Conservation (phyloP, 2,888 invertebrate genomes). For the Agonopterix subpropinquella region DNA sequence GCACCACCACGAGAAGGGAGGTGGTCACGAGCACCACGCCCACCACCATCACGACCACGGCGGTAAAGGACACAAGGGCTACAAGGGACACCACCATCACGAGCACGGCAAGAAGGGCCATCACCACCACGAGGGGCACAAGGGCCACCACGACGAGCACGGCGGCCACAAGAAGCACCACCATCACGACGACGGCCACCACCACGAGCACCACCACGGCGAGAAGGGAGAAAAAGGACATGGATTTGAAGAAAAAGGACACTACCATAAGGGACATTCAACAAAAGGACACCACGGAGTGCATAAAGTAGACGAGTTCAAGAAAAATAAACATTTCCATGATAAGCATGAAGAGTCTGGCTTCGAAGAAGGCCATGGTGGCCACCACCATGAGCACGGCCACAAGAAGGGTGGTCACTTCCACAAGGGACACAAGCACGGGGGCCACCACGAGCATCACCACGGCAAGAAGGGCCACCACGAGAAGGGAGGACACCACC, state of each 20-base stretch:
- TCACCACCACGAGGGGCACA: conserved; percentile 80
- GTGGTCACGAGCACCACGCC: conserved; percentile 78
- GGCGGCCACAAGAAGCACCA: conserved; percentile 79
- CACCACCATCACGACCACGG: conserved; percentile 79
- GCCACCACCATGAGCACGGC: conserved; percentile 83
- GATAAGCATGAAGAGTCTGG: conserved; percentile 88
- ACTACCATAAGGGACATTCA: conserved; percentile 88
- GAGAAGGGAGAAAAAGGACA: conserved; percentile 79
- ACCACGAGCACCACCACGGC: conserved; percentile 77
- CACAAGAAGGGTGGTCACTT: conserved; percentile 88
- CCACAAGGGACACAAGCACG: conserved; percentile 86
- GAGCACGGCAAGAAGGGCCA: conserved; percentile 83
- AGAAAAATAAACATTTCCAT: conserved; percentile 89
- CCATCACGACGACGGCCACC: conserved; percentile 79
- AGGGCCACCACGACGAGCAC: conserved; percentile 75
- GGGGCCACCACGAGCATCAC: conserved; percentile 84
- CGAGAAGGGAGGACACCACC: conserved; percentile 86
- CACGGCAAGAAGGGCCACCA: conserved; percentile 88
- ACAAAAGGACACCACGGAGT: conserved; percentile 90
- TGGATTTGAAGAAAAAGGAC: conserved; percentile 74
- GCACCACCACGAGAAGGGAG: conserved; percentile 67
- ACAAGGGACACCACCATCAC: conserved; percentile 80
- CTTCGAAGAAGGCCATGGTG: conserved; percentile 85
- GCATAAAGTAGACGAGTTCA: conserved; percentile 89
- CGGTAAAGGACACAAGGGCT: conserved; percentile 81